phyloP scores from a whole-genome alignment of 2,113 vertebrate genomes.

The Anguilla rostrata region DNA sequence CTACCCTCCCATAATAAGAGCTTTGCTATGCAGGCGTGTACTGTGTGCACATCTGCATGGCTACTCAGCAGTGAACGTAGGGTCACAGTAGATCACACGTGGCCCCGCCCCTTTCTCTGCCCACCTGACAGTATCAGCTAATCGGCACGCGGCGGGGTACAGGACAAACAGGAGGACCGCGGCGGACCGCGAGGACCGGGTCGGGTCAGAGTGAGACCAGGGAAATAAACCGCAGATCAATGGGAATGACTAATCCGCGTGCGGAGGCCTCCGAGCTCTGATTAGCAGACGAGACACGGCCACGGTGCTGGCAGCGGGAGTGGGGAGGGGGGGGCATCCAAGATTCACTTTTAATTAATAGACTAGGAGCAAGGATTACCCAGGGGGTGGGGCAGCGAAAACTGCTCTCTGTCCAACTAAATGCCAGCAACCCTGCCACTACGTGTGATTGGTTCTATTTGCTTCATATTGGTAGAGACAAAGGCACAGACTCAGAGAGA shows the following conservation, averaged over 20 bases:
- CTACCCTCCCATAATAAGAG: too few species aligned
- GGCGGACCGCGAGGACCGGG: not conserved
- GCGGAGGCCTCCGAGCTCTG: not conserved
- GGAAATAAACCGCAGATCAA: not conserved
- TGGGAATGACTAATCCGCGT: not conserved
- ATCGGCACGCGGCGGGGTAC: not conserved
- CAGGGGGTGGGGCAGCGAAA: not conserved
- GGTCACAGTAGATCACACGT: not conserved
- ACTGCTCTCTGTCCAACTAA: constrained; percentile 17
- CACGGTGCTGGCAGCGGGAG: too few species aligned
- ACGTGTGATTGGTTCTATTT: not conserved
- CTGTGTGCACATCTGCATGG: not conserved
- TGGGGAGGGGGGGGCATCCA: not conserved
- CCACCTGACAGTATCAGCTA: constrained; percentile 11
- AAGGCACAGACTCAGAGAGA: not conserved
- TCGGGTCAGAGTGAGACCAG: not conserved
- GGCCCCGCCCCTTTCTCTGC: not conserved
- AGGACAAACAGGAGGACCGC: not conserved
- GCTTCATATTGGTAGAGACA: not conserved
- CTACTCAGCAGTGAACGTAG: not conserved
- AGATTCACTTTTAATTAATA: constrained; percentile 47
- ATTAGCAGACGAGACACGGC: not conserved
- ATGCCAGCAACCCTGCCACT: constrained; percentile 41
- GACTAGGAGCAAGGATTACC: constrained; percentile 47
- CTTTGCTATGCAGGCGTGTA: not conserved